Conservation (phyloP, 1,140 invertebrate genomes). For the Orchestia grillus region DNA sequence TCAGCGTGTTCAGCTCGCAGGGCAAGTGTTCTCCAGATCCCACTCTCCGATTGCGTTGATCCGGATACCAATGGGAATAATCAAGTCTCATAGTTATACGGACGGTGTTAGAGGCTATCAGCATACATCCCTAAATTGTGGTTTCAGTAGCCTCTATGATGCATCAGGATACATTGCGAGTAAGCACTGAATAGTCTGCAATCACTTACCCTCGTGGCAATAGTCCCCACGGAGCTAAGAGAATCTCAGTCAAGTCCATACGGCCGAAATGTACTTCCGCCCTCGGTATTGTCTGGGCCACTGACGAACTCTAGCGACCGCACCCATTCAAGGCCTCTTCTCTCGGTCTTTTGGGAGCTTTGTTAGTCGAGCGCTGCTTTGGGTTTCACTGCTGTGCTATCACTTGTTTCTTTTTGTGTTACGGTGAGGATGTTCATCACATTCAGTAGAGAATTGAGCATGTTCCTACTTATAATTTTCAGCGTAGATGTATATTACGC, state of each 20-base stretch:
- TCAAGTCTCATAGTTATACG: no score
- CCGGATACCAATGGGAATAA: background rate
- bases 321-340: background rate
- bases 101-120: background rate
- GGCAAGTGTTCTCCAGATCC: no score
- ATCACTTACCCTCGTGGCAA: background rate
- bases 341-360: background rate
- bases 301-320: background rate
- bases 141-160: background rate
- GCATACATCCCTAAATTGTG: background rate
- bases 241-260: background rate
- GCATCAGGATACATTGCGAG: background rate
- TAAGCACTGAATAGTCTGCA: background rate
- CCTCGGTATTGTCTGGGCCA: background rate
- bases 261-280: background rate
- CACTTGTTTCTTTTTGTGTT: background rate
- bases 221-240: background rate
- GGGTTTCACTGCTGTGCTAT: background rate
- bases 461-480: background rate
- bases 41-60: background rate
- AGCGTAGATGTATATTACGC: background rate
- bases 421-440: no score
- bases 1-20: no score
- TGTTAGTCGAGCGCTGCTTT: background rate
- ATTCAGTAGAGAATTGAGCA: background rate